phyloP scores from a whole-genome alignment of 2,888 invertebrate species.

The Trachelus stipa region DNA sequence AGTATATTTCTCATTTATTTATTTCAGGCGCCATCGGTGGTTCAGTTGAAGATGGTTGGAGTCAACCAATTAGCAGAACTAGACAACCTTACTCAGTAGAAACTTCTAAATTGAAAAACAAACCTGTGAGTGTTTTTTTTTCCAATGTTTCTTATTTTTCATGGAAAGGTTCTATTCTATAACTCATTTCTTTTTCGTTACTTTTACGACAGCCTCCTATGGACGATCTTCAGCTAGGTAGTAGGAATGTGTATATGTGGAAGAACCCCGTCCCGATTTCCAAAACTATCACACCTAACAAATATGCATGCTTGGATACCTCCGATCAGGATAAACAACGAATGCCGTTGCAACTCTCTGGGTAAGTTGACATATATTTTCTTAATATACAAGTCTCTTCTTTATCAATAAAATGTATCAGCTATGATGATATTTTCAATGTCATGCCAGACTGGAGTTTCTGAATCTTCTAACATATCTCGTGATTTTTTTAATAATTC shows the following conservation, averaged over 20 bases:
- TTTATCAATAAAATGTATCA: background rate
- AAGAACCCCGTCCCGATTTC: constrained; percentile 29
- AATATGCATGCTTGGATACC: constrained; percentile 67
- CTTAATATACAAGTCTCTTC: background rate
- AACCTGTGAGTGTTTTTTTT: constrained; percentile 61
- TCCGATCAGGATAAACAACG: constrained; percentile 58
- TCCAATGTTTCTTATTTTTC: constrained; percentile 12
- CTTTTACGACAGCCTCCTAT: constrained; percentile 57
- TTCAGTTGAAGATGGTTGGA: constrained; percentile 55
- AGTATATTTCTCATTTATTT: background rate
- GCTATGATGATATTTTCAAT: constrained; percentile 36
- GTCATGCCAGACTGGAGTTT: constrained; percentile 58
- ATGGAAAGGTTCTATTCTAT: constrained; percentile 5
- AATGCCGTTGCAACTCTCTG: constrained; percentile 50
- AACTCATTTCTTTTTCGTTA: constrained; percentile 8
- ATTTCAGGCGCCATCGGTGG: constrained; percentile 46
- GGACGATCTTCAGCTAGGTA: constrained; percentile 67
- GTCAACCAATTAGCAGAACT: constrained; percentile 48
- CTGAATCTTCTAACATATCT: constrained; percentile 51
- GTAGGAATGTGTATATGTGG: constrained; percentile 59
- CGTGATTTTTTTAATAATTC: constrained; percentile 31
- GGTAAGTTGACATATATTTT: constrained; percentile 40
- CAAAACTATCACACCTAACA: constrained; percentile 65
- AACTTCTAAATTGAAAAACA: constrained; percentile 68
- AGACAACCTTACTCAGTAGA: constrained; percentile 64